phyloP scores from a whole-genome alignment of 2,888 invertebrate species.

The Acanthosoma haemorrhoidale region DNA sequence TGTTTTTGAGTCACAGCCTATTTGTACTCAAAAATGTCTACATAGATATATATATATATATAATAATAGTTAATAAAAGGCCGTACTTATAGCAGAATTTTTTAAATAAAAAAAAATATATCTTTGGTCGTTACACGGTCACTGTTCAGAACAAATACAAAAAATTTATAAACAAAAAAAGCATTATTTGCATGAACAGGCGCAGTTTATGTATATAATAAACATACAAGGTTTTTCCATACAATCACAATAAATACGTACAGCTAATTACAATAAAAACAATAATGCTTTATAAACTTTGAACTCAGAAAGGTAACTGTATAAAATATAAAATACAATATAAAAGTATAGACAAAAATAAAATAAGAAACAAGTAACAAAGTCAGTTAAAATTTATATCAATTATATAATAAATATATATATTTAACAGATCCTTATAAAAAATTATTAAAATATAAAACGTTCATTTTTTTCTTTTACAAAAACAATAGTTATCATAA shows the following conservation, averaged over 20 bases:
- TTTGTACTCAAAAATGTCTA: slow-evolving; percentile 1
- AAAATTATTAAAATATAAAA: too few species aligned
- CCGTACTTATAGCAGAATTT: not conserved
- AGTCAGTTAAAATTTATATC: not conserved
- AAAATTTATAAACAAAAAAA: not conserved
- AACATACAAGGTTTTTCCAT: too few species aligned
- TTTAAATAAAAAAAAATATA: not conserved
- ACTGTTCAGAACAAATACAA: not conserved
- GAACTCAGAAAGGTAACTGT: slow-evolving; percentile 14
- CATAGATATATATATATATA: not conserved
- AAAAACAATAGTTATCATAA: too few species aligned
- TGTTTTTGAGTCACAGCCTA: slow-evolving; percentile 12
- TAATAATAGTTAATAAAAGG: not conserved
- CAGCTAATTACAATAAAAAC: too few species aligned
- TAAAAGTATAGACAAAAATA: not conserved
- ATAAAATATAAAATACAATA: not conserved
- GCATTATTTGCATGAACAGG: too few species aligned
- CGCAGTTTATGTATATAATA: too few species aligned
- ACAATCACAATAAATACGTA: too few species aligned
- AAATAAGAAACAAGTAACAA: not conserved
- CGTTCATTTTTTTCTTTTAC: too few species aligned
- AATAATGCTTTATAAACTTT: not conserved
- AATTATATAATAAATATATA: not conserved
- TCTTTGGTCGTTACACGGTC: slow-evolving; percentile 12
- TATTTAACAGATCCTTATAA: not conserved